phyloP scores from a whole-genome alignment of 2,797 vertebrate genomes.

The Gorsachius magnificus region DNA sequence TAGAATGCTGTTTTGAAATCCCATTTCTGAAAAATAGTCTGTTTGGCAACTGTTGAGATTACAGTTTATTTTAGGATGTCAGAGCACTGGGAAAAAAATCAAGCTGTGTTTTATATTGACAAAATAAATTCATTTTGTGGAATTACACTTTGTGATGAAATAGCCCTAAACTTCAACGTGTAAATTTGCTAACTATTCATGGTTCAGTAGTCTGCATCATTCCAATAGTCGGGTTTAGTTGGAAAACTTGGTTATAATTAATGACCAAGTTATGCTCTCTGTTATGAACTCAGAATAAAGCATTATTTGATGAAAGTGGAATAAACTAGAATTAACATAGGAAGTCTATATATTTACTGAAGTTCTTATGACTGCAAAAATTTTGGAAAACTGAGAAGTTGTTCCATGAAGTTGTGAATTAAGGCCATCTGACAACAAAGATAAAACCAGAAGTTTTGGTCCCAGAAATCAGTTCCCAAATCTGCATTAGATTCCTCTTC shows the following conservation, averaged over 20 bases:
- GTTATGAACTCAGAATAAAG: background rate
- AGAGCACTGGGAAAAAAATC: background rate
- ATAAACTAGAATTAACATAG: background rate
- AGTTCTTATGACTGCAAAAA: background rate
- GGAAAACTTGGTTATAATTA: background rate
- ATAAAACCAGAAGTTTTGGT: background rate
- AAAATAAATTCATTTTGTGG: background rate
- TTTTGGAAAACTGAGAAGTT: background rate
- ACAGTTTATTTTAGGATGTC: background rate
- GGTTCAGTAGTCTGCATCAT: background rate
- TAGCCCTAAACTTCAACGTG: background rate
- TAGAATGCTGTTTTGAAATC: background rate
- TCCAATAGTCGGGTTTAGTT: background rate
- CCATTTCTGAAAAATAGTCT: background rate
- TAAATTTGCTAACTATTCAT: background rate
- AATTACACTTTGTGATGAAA: background rate
- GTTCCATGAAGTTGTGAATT: background rate
- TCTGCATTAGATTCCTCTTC: background rate
- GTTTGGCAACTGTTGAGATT: background rate
- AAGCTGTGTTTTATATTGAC: background rate
- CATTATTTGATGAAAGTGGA: background rate
- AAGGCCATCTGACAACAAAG: background rate
- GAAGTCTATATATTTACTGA: background rate
- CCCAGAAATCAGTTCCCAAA: background rate
- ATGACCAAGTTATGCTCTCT: background rate